These are phyloP conservation scores for Myotis planiceps DNA, from an alignment of 2,797 vertebrate species.

Conservation along the genomic window DNA sequence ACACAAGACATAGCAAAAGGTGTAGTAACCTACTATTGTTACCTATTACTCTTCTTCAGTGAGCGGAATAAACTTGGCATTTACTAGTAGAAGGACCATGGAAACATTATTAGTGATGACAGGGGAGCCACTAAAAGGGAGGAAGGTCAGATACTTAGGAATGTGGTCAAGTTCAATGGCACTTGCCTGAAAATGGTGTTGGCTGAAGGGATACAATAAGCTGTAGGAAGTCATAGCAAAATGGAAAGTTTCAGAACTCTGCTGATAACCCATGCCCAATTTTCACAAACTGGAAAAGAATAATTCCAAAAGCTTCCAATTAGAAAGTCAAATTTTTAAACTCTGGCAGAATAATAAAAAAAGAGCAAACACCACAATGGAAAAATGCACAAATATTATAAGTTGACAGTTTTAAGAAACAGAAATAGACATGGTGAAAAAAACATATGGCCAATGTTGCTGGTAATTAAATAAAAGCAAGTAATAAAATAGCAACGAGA, in stretches of 20 bases:
- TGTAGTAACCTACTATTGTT: neutral
- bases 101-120: neutral
- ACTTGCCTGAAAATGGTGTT: neutral
- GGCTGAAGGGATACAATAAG: neutral
- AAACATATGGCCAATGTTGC: conserved; percentile 2
- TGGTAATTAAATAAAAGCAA: conserved; percentile 39
- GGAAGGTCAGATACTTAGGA: neutral
- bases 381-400: conserved; percentile 10
- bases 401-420: conserved; percentile 48
- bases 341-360: neutral
- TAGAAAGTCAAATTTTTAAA: conserved; percentile 56
- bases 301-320: neutral
- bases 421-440: conserved; percentile 1
- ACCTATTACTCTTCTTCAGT: neutral
- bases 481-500: neutral
- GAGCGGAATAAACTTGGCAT: conserved; percentile 17
- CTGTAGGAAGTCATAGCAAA: neutral
- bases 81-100: neutral
- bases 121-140: neutral
- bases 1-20: neutral
- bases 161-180: neutral
- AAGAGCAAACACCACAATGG: neutral
- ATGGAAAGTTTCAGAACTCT: neutral
- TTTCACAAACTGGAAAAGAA: neutral
- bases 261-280: neutral